phyloP scores from a whole-genome alignment of 2,888 invertebrate species.

The Acleris emargana region DNA sequence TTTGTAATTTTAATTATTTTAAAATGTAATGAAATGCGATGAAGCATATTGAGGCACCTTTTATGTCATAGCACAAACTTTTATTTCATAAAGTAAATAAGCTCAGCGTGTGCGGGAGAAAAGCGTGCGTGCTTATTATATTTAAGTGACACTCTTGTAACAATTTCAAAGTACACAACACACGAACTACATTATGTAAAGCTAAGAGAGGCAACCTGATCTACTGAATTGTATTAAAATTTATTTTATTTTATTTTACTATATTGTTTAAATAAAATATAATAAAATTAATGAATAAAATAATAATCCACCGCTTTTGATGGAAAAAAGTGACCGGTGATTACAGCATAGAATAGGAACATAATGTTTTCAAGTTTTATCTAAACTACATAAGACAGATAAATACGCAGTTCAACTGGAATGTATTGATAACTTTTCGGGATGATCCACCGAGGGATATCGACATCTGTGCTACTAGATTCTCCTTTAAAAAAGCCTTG shows the following conservation, averaged over 20 bases:
- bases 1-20: conserved; percentile 4
- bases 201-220: conserved; percentile 17
- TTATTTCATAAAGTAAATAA: background rate
- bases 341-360: too few species aligned
- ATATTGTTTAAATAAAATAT: conserved; percentile 4
- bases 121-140: background rate
- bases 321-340: too few species aligned
- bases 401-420: too few species aligned
- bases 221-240: conserved; percentile 8
- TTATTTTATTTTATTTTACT: conserved; percentile 1
- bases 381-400: too few species aligned
- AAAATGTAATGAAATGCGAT: background rate
- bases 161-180: too few species aligned
- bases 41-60: conserved; percentile 10
- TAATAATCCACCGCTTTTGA: too few species aligned
- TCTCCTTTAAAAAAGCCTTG: too few species aligned
- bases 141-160: background rate
- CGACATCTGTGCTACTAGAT: too few species aligned
- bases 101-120: background rate
- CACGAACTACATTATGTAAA: background rate
- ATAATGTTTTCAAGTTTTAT: too few species aligned
- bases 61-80: conserved; percentile 10
- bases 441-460: too few species aligned
- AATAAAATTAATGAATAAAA: too few species aligned
- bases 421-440: too few species aligned